Conservation (phyloP, 1,140 invertebrate genomes). For the Mercenaria mercenaria region DNA sequence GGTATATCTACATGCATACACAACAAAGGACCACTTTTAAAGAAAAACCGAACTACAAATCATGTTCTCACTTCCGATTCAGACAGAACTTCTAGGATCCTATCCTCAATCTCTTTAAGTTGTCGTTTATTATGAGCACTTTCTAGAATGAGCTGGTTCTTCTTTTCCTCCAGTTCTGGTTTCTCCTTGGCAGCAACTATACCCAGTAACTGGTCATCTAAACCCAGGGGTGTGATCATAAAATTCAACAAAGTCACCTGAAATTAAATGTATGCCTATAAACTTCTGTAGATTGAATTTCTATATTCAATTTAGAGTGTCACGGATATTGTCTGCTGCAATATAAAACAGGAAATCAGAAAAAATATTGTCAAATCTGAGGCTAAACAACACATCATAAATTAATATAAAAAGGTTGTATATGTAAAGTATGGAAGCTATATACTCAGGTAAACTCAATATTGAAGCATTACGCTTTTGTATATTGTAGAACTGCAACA, state of each 20-base stretch:
- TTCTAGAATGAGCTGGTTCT: slow-evolving; percentile 96
- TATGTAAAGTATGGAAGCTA: too few relatives aligned
- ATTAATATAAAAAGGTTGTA: too few relatives aligned
- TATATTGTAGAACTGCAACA: too few relatives aligned
- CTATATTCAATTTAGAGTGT: neutral
- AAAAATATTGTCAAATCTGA: too few relatives aligned
- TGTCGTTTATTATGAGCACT: slow-evolving; percentile 95
- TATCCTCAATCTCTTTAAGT: slow-evolving; percentile 97
- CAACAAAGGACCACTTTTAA: too few relatives aligned
- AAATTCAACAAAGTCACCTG: slow-evolving; percentile 86
- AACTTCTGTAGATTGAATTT: neutral
- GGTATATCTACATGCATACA: too few relatives aligned
- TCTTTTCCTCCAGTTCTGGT: slow-evolving; percentile 93
- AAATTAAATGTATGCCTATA: neutral
- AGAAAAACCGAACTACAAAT: too few relatives aligned
- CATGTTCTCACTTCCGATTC: slow-evolving; percentile 87
- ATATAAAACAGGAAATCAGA: too few relatives aligned
- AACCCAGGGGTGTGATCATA: slow-evolving; percentile 85
- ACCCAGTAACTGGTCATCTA: slow-evolving; percentile 86
- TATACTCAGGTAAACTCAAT: too few relatives aligned
- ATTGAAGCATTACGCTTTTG: too few relatives aligned
- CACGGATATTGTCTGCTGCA: too few relatives aligned
- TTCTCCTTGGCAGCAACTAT: slow-evolving; percentile 86
- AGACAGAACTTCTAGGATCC: slow-evolving; percentile 95
- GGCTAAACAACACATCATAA: too few relatives aligned